These are phyloP conservation scores for Eilema griseolum DNA, from an alignment of 2,888 invertebrate species.

Conservation along the genomic window DNA sequence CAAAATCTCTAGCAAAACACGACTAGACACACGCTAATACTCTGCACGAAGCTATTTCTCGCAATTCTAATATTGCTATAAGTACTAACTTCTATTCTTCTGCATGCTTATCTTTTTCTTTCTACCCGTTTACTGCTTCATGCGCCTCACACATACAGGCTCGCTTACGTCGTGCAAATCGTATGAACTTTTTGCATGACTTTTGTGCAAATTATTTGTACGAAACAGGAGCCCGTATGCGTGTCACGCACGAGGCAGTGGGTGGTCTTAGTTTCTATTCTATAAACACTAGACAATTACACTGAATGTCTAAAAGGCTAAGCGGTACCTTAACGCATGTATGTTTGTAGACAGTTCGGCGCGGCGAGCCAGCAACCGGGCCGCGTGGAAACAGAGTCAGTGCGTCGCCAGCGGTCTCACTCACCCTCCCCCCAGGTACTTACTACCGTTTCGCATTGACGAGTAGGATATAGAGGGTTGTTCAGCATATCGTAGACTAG, in stretches of 20 bases:
- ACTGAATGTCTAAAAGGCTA: constrained; percentile 61
- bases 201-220: too few species aligned
- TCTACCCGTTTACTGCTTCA: constrained; percentile 3
- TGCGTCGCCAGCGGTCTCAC: constrained; percentile 92
- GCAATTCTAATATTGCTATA: constrained; percentile 36
- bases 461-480: background rate
- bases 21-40: constrained; percentile 42
- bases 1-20: constrained; percentile 33
- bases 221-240: too few species aligned
- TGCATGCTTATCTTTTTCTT: constrained; percentile 36
- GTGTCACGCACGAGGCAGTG: too few species aligned
- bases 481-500: constrained; percentile 3
- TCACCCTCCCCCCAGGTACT: constrained; percentile 82
- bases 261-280: constrained; percentile 30
- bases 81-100: constrained; percentile 16
- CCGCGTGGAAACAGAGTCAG: constrained; percentile 95
- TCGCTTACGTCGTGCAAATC: too few species aligned
- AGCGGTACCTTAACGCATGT: constrained; percentile 89
- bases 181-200: too few species aligned
- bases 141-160: too few species aligned
- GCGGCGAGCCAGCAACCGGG: constrained; percentile 93
- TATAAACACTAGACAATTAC: constrained; percentile 54
- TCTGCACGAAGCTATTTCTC: constrained; percentile 41
- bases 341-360: constrained; percentile 95
- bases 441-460: constrained; percentile 4